Evolutionary conservation across 2,797 vertebrate genomes (phyloP), one percentile per base, ranked within the genome.

Genomic region (Heliangelus exortis): DNA sequence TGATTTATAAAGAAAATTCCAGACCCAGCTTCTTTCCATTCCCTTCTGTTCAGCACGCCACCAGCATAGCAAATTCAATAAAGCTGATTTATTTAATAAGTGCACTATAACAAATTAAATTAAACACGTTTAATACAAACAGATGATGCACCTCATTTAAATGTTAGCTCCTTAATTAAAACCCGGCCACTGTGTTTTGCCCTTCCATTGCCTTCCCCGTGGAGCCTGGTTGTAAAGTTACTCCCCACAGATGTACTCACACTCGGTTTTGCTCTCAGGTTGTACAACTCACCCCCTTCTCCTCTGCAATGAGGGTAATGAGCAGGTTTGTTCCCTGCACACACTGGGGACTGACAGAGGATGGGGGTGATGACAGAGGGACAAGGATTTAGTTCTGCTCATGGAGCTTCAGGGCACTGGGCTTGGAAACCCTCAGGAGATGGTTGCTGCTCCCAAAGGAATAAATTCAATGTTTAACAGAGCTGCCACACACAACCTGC

Each of bases 151-250:
- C 77, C 92, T 95, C 88, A 68, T 87, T 95, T 67, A 43, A 71
- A 68, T 39, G 80, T 22, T 45, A 41, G 83, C 72, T 74, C 29
- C 90, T 71, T 92, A 95, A 96, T 94, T 91, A 95, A 93, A 71
- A 6, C 67, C 17, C 12, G 0, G 22, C 48, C 23, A 81, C 67
- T 73, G 91, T 10, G 71, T 77, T 53, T 58, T 48, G 86, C 55
- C 90, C 85, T 73, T 76, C 90, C 15, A 58, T 33, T 53, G 87
- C 72, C 93, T 92, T 91, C 78, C 87, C 6, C 16, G 78, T 1
- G 55, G 57, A 71, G 69, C 2, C 3, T 0, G 58, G 71, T 10
- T 75, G 55, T 66, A 73, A 93, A 88, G 62, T 90, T 23, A 41
- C 68, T 87, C 54, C 41, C 36, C 87, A 61, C 86, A 6, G 34